phyloP scores from a whole-genome alignment of 1,140 invertebrate genomes.

The Medauroidea extradentata region DNA sequence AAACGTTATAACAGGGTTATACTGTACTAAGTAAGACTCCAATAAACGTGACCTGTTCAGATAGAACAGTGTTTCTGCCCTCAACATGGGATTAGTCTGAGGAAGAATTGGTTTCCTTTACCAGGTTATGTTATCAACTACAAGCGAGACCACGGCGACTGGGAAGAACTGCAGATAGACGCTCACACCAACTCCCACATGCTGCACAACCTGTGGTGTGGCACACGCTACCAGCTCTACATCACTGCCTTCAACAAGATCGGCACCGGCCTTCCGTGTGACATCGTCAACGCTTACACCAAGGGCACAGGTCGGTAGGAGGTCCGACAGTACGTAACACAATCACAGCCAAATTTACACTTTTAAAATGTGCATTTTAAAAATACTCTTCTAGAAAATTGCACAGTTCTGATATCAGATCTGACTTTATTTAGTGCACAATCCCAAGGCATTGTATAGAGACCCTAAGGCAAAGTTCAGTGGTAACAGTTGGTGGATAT shows the following conservation, averaged over 20 bases:
- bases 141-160: conserved; percentile 82
- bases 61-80: too few relatives aligned
- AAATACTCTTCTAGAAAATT: not conserved
- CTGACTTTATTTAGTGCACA: too few relatives aligned
- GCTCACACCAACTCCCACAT: conserved; percentile 72
- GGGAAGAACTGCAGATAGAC: conserved; percentile 80
- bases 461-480: too few relatives aligned
- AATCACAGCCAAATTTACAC: not conserved
- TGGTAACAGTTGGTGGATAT: too few relatives aligned
- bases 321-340: not conserved
- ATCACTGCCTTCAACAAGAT: conserved; percentile 86
- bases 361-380: not conserved
- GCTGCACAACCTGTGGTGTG: conserved; percentile 77
- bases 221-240: conserved; percentile 80
- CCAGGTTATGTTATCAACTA: conserved; percentile 80
- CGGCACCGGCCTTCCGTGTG: conserved; percentile 80
- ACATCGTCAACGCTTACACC: conserved; percentile 77
- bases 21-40: too few relatives aligned
- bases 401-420: too few relatives aligned
- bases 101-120: too few relatives aligned
- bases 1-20: too few relatives aligned
- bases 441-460: too few relatives aligned
- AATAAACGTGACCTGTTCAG: too few relatives aligned
- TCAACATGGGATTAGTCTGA: too few relatives aligned
- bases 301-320: conserved; percentile 69